A percentile compares a stretch with the other conserved stretches of the same genome.
These are phyloP conservation scores for Podarcis raffonei DNA, from an alignment of 2,113 vertebrate genomes.

Conservation along the genomic window DNA sequence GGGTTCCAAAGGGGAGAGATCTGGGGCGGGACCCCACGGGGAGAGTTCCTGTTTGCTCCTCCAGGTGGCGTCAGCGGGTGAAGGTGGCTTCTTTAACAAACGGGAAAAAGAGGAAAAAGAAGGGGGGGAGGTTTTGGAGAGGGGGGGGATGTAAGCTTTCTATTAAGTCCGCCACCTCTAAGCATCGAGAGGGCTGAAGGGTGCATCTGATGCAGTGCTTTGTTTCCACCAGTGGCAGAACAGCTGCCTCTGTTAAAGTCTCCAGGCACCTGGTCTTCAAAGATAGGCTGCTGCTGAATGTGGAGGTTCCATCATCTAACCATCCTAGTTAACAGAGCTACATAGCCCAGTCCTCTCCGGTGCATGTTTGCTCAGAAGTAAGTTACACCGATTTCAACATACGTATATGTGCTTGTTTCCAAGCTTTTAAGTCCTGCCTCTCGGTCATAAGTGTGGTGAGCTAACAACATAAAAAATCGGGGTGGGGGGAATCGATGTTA, in stretches of 20 bases:
- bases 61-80: background rate
- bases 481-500: background rate
- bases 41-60: background rate
- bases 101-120: background rate
- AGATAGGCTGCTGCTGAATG: background rate
- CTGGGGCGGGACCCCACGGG: background rate
- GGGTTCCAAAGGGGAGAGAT: background rate
- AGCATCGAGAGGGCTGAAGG: background rate
- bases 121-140: background rate
- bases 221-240: background rate
- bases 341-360: background rate
- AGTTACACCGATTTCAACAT: background rate
- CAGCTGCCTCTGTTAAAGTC: background rate
- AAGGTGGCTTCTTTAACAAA: background rate
- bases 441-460: background rate
- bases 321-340: background rate
- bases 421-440: no score
- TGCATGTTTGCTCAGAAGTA: background rate
- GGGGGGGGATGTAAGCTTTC: no score
- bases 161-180: background rate
- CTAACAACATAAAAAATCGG: background rate
- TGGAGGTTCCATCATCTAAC: background rate
- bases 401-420: background rate
- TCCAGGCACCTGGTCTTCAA: no score
- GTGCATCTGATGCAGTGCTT: background rate